Evolutionary conservation across 1,140 invertebrate species (phyloP).

Genomic region (Gonioctena quinquepunctata): DNA sequence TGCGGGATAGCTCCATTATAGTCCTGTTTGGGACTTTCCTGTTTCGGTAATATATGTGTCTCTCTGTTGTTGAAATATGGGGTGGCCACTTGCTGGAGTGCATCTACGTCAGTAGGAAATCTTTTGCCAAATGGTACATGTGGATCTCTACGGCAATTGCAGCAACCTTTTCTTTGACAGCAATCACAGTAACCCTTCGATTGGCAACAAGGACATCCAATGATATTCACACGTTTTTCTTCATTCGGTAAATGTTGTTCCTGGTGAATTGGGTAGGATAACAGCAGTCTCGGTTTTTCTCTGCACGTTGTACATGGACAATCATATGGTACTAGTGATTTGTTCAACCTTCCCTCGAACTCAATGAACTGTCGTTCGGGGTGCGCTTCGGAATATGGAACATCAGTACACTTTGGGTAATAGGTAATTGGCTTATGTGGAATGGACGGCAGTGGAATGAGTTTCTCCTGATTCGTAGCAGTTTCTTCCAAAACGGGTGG

Average conservation of each 20-base stretch:
- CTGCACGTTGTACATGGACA: background rate
- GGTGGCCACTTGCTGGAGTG: background rate
- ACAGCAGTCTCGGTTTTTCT: background rate
- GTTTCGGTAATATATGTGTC: no score
- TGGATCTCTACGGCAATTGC: background rate
- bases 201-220: background rate
- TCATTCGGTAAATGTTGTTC: background rate
- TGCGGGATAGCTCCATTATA: background rate
- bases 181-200: background rate
- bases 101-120: slow-evolving; percentile 7
- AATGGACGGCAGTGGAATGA: background rate
- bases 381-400: background rate
- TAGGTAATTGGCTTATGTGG: background rate
- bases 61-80: background rate
- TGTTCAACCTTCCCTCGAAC: background rate
- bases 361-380: background rate
- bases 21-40: background rate
- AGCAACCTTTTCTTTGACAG: no score
- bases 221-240: background rate
- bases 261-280: slow-evolving; percentile 1
- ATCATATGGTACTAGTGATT: slow-evolving; percentile 10
- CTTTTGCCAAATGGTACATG: slow-evolving; percentile 8
- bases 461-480: background rate
- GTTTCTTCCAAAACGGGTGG: no score
- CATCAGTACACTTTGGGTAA: background rate